Percentiles rank a stretch among this genome's conserved stretches.
phyloP scores from a whole-genome alignment of 2,113 vertebrate genomes.

The Saccopteryx leptura region DNA sequence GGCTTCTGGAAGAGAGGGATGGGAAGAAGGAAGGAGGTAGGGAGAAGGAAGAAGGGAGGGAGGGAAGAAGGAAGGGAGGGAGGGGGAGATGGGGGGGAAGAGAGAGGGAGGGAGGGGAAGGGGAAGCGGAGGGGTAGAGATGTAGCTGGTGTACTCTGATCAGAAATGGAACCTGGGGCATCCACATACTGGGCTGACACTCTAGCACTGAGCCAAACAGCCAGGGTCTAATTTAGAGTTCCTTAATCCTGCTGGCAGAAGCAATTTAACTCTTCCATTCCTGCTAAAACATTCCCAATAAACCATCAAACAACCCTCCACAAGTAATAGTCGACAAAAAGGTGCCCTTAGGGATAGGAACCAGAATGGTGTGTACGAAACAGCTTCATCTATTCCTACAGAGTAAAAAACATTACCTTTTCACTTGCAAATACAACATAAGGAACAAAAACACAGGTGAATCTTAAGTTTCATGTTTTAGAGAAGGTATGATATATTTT shows the following conservation, averaged over 20 bases:
- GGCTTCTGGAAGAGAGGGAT: no score
- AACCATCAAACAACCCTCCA: background rate
- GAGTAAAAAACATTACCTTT: background rate
- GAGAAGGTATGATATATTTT: background rate
- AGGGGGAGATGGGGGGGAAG: no score
- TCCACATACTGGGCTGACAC: no score
- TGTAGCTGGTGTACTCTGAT: no score
- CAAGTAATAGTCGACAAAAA: background rate
- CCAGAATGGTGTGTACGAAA: background rate
- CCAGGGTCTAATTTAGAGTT: background rate
- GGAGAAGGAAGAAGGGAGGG: no score
- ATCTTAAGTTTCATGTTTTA: background rate
- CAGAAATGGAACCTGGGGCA: no score
- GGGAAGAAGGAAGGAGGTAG: no score
- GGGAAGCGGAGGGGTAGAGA: no score
- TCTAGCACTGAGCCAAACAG: no score
- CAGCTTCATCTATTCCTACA: background rate
- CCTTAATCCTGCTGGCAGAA: conserved; percentile 43
- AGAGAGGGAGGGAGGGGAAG: no score
- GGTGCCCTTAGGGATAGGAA: background rate
- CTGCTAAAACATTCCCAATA: background rate
- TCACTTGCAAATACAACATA: background rate
- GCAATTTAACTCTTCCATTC: background rate
- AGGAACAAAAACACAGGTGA: background rate
- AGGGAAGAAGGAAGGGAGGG: no score